Evolutionary conservation across 1,140 invertebrate genomes (phyloP).

Genomic region (Ooceraea biroi): DNA sequence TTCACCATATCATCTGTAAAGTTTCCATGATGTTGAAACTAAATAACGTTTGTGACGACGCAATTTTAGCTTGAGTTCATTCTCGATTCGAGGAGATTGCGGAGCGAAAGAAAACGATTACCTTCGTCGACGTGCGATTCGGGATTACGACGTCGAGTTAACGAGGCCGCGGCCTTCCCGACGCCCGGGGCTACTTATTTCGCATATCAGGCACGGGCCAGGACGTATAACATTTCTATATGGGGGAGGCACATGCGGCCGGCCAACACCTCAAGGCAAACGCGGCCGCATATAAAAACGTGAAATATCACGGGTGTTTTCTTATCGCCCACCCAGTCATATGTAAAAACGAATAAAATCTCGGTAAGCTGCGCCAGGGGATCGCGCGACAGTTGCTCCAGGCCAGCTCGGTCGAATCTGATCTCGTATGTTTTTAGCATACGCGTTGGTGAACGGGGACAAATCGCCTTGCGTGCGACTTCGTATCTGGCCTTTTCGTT

Average conservation of each 20-base stretch:
- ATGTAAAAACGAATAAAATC: conserved; percentile 84
- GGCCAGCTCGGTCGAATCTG: conserved; percentile 72
- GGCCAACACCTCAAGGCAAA: conserved; percentile 83
- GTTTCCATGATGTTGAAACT: too few species aligned
- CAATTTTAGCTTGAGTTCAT: conserved; percentile 3
- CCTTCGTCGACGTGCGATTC: conserved; percentile 31
- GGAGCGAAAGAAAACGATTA: conserved; percentile 23
- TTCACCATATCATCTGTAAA: too few species aligned
- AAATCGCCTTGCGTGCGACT: conserved; percentile 49
- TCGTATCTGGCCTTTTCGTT: neutral
- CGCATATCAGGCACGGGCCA: conserved; percentile 75
- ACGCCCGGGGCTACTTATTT: conserved; percentile 80
- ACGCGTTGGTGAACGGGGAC: conserved; percentile 61
- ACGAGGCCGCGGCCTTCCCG: conserved; percentile 65
- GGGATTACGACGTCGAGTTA: conserved; percentile 69
- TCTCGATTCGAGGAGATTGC: conserved; percentile 14
- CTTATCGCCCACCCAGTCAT: conserved; percentile 80
- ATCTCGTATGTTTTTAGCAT: conserved; percentile 69
- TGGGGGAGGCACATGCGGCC: conserved; percentile 63
- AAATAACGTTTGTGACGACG: neutral
- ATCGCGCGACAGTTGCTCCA: conserved; percentile 73
- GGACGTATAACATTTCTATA: conserved; percentile 72
- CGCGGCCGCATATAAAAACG: conserved; percentile 79
- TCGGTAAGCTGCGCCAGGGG: conserved; percentile 81
- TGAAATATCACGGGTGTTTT: conserved; percentile 81